These are phyloP conservation scores for Megalops atlanticus DNA, from an alignment of 2,113 vertebrate genomes.

Conservation along the genomic window DNA sequence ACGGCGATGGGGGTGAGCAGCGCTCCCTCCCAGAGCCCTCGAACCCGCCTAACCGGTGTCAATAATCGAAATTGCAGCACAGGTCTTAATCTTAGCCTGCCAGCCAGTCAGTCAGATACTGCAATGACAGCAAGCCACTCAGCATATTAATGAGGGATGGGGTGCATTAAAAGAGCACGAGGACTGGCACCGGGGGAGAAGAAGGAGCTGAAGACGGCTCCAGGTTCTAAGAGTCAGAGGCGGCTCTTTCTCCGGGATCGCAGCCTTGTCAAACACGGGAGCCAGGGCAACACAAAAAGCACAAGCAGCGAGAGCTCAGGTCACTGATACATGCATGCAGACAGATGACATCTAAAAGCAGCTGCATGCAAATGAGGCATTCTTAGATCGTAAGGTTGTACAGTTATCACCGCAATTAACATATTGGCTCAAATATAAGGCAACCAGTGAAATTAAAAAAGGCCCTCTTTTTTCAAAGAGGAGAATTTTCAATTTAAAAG, in stretches of 20 bases:
- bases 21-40: neutral
- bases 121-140: neutral
- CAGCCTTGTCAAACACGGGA: neutral
- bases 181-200: neutral
- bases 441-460: too few relatives aligned
- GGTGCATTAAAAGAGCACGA: neutral
- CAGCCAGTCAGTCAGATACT: conserved; percentile 26
- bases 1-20: conserved; percentile 52
- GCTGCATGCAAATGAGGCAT: too few relatives aligned
- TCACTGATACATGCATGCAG: too few relatives aligned
- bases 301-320: too few relatives aligned
- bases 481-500: too few relatives aligned
- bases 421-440: too few relatives aligned
- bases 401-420: too few relatives aligned
- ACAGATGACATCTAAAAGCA: too few relatives aligned
- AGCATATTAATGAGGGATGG: conserved; percentile 17
- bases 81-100: conserved; percentile 28
- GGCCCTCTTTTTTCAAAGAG: too few relatives aligned
- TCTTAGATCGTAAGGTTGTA: too few relatives aligned
- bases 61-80: conserved; percentile 31
- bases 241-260: neutral
- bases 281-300: too few relatives aligned
- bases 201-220: neutral
- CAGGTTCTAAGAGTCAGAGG: neutral
- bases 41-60: conserved; percentile 5